Base-by-base conservation (phyloP, 2,888 invertebrate genomes). In the Drosophila bunnanda region DNA sequence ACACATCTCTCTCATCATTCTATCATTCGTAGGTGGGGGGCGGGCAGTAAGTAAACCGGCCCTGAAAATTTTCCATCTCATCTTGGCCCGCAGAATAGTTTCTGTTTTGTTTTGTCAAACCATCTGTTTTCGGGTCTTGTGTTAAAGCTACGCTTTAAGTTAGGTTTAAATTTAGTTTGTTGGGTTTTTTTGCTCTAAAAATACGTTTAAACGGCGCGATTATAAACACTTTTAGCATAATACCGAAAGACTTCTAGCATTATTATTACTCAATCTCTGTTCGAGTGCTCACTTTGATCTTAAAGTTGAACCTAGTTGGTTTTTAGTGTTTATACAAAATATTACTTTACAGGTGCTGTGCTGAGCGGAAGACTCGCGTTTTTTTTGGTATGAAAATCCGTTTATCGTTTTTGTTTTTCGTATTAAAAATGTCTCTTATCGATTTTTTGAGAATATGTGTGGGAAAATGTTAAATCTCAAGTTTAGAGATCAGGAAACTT, bases 321-420 rank as follows among this genome's bases (percentile, higher is more conserved):
- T 22, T 22, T 34, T 7, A 43, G 64, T 62, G 50, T 62, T 65
- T 65, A 65, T 82, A 82, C 69, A 82, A 77, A 85, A 82, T 64
- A 64, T 56, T 41, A 66, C 66, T 56, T 70, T 80, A 67, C 77
- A 67, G 69, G 76, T 73, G 74, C 67, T 82, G 62, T 57, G 74
- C 78, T 82, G 62, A 74, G 74, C 83, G 82, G 82, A 82, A 82
- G 82, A 82, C 82, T 83, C 86, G 38, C 76, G 75, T 77, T 78
- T 60, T 53, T n/a, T 58, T 54, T 64, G 52, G 65, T 73, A 66
- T 56, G 73, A 61, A 71, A 72, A 54, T 54, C 46, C 30, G 17
- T 48, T 30, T 20, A 30, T 30, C n/a, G 12, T 57, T 75, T 61
- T 74, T 34, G 20, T 52, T 65, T 78, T 61, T 70, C 43, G 70